Conservation (phyloP, 2,113 vertebrate species). For the Leptosomus discolor region DNA sequence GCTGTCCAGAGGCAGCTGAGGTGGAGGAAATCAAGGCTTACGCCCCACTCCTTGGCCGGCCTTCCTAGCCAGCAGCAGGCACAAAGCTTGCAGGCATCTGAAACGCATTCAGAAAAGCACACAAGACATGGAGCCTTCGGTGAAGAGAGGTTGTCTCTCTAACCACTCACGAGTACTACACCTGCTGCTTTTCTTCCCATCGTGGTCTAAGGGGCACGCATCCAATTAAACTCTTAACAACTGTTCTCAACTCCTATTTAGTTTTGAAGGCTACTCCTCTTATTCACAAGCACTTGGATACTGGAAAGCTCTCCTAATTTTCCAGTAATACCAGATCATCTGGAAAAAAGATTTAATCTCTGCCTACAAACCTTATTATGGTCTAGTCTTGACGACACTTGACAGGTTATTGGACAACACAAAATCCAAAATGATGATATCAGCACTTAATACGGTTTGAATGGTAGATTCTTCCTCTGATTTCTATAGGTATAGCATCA, state of each 20-base stretch:
- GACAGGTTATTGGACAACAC: background rate
- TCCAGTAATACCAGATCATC: background rate
- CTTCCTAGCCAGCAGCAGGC: background rate
- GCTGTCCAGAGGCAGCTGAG: fast-evolving
- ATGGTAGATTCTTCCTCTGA: background rate
- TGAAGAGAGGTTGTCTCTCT: background rate
- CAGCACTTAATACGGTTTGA: background rate
- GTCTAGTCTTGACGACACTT: background rate
- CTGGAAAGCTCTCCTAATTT: background rate
- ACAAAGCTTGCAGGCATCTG: background rate
- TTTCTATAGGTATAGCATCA: background rate
- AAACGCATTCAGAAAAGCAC: background rate
- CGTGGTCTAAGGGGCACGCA: background rate
- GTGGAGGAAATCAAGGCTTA: background rate
- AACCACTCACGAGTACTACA: background rate
- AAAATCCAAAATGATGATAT: background rate
- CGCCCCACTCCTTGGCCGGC: background rate
- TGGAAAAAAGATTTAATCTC: background rate
- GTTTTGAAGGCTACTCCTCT: background rate
- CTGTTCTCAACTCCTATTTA: background rate
- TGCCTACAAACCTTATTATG: background rate
- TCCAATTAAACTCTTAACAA: background rate
- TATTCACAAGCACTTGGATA: background rate
- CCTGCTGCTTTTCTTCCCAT: no score
- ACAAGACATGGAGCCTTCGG: fast-evolving